phyloP scores from a whole-genome alignment of 2,797 vertebrate genomes.

The Rallus crepitans region DNA sequence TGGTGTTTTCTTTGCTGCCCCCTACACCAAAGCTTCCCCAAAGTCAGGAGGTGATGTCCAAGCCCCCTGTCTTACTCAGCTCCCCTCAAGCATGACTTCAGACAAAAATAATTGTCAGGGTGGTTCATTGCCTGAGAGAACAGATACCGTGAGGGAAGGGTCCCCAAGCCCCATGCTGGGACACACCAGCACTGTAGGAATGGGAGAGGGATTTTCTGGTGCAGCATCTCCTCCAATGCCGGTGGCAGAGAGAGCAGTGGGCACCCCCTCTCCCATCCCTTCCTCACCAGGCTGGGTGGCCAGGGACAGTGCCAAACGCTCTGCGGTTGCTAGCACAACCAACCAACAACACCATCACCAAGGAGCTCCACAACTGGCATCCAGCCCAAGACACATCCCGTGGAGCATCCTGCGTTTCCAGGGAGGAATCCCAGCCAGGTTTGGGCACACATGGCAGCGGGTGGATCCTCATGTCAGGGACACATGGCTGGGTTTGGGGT shows the following conservation, averaged over 20 bases:
- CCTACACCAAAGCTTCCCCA: neutral
- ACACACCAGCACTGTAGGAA: neutral
- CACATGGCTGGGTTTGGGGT: neutral
- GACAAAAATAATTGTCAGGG: neutral
- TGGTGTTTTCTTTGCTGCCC: neutral
- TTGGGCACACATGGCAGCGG: fast-evolving
- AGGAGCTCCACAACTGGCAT: neutral
- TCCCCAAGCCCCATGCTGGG: fast-evolving
- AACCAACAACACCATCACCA: neutral
- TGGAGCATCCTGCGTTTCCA: neutral
- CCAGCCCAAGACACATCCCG: neutral
- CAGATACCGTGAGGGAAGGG: fast-evolving
- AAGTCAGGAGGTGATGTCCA: neutral
- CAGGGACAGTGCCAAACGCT: fast-evolving
- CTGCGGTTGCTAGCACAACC: neutral
- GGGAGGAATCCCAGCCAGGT: neutral
- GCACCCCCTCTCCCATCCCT: neutral
- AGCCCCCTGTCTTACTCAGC: neutral
- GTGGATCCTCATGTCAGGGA: neutral
- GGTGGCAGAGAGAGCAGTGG: neutral
- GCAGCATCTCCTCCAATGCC: fast-evolving
- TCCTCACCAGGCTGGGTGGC: neutral
- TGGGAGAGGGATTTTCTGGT: neutral
- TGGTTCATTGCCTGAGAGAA: neutral
- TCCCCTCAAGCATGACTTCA: neutral